Conservation (phyloP, 2,113 vertebrate genomes). For the Nesoenas mayeri region DNA sequence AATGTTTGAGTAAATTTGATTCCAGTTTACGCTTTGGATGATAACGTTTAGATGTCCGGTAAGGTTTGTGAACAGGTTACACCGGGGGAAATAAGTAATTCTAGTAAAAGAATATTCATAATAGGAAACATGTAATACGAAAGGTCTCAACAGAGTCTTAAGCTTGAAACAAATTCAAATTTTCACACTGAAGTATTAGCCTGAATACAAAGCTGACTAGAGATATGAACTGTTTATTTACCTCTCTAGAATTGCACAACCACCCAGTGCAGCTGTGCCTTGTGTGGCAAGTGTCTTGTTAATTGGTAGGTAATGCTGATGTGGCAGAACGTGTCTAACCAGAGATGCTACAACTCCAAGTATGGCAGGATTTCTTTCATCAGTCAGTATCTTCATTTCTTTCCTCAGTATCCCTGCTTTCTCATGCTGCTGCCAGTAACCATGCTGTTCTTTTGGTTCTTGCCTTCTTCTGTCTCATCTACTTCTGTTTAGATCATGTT, state of each 20-base stretch:
- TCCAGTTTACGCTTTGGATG: neutral
- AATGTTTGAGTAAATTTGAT: neutral
- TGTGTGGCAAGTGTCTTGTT: neutral
- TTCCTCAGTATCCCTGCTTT: neutral
- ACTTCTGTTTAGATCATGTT: neutral
- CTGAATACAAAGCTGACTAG: rapidly evolving
- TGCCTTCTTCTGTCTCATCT: neutral
- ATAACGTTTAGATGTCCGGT: neutral
- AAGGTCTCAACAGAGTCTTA: neutral
- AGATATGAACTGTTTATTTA: neutral
- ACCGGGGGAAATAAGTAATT: neutral
- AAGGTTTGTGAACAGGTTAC: neutral
- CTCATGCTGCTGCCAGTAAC: neutral
- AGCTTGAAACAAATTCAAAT: neutral
- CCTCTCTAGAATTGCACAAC: neutral
- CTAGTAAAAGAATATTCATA: neutral
- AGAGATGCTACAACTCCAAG: neutral
- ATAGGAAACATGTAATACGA: neutral
- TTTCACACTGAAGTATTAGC: neutral
- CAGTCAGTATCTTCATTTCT: neutral
- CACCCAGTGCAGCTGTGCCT: neutral
- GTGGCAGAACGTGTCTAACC: neutral
- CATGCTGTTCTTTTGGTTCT: neutral
- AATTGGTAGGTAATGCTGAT: neutral
- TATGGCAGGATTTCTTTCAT: neutral